A percentile compares a stretch with the other conserved stretches of the same genome.
Conservation (phyloP, 2,888 invertebrate species). For the Scaptodrosophila latifasciaeformis region DNA sequence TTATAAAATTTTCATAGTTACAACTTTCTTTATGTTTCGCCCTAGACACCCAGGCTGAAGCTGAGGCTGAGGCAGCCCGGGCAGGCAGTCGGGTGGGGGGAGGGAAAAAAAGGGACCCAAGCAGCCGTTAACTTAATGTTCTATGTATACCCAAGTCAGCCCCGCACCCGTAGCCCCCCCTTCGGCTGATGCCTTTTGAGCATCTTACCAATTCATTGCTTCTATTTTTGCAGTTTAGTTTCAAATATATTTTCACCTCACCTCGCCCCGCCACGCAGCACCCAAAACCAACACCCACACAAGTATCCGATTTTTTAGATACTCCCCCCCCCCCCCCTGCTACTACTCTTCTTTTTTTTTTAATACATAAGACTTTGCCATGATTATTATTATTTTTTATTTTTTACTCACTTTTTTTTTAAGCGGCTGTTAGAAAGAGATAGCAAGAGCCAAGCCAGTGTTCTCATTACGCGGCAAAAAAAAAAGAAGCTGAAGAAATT, state of each 20-base stretch:
- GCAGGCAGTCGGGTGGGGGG: background rate
- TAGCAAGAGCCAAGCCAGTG: slow-evolving; percentile 20
- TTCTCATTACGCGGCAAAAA: too few species aligned
- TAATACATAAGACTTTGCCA: slow-evolving; percentile 55
- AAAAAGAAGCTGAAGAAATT: too few species aligned
- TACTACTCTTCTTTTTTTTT: slow-evolving; percentile 24
- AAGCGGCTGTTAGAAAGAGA: slow-evolving; percentile 6
- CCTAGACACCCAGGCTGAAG: background rate
- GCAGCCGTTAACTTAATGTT: too few species aligned
- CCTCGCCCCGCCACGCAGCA: background rate
- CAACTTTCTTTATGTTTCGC: slow-evolving; percentile 63
- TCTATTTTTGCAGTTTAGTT: slow-evolving; percentile 67
- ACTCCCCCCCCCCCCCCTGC: background rate
- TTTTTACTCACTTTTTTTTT: slow-evolving; percentile 21
- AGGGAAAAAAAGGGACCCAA: background rate
- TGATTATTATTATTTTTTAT: slow-evolving; percentile 55
- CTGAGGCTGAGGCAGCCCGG: background rate
- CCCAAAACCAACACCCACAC: too few species aligned
- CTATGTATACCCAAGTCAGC: too few species aligned
- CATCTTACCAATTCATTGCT: slow-evolving; percentile 18
- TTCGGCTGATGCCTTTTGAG: too few species aligned
- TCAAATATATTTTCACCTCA: slow-evolving; percentile 63
- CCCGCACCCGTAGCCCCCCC: too few species aligned
- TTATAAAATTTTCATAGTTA: slow-evolving; percentile 72
- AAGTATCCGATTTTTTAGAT: too few species aligned